Evolutionary conservation across 64 coral and sea anemone genomes (phyloP), one percentile per base, ranked within the genome.

Genomic region (Actinia tenebrosa): DNA sequence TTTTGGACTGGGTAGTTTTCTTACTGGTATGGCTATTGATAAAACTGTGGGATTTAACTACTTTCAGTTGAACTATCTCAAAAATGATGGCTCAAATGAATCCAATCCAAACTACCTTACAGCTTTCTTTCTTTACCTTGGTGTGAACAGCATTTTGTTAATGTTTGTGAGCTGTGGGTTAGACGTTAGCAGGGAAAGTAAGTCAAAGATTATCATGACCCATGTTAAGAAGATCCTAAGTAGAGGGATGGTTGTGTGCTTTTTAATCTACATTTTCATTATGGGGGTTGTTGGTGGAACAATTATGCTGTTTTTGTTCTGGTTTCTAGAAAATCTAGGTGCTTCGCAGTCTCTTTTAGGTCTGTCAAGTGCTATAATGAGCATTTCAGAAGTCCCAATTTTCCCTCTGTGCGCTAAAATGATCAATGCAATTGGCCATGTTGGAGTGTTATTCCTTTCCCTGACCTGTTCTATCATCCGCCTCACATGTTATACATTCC

Each of bases 11-110:
- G 80, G 86, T 62, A 86, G 84, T 11, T 50, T 83, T 59, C 42
- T 91, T 16, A 85, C 90, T 62, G 90, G 90, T 4, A 55, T 91
- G 37, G 85, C 77, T 45, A 91, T 91, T 56, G 90, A 91, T 72
- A 64, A 62, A 64, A 85, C 83, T 6, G 44, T 64, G 1, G 52
- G 56, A 3, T 59, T n/a, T 22, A 85, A 85, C 26, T 85, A 85
- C 42, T 85, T 85, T 61, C 44, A 20, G 1, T 58, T 44, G 37
- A 53, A 7, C 10, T 13, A 30, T 83, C 3, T 14, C 20, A 22
- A 19, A n/a, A 15, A 15, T 50, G n/a, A 26, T 61, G 16, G 64
- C 8, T 27, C 72, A 10, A 56, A 82, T 18, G n/a, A 75, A 50
- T 52, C 52, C 19, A 86, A 64, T 86, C 62, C 55, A 56, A 79